Evolutionary conservation across 2,888 invertebrate species (phyloP).

Genomic region (Drosophila merina): DNA sequence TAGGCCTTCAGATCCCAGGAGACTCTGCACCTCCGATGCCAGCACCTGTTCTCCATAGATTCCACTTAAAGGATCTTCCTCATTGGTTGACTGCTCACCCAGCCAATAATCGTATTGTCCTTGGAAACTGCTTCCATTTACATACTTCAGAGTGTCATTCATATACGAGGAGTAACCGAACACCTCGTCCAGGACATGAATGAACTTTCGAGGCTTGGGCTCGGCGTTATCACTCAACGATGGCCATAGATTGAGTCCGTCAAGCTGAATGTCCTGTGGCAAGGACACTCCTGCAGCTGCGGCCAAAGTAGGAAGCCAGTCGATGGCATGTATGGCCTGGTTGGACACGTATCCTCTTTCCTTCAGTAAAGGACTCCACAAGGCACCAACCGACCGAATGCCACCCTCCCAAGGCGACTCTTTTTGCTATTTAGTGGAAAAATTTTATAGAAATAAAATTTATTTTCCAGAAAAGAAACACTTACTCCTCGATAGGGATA

Average conservation of each 20-base stretch:
- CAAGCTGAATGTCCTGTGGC: constrained; percentile 84
- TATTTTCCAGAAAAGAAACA: not conserved
- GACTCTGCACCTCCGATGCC: constrained; percentile 70
- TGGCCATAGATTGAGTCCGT: constrained; percentile 89
- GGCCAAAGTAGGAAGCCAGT: constrained; percentile 92
- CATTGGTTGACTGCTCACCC: constrained; percentile 63
- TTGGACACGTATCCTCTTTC: constrained; percentile 86
- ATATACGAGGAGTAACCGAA: constrained; percentile 82
- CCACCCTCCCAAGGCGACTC: constrained; percentile 94
- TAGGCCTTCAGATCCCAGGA: constrained; percentile 44
- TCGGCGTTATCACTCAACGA: constrained; percentile 85
- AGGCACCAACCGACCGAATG: constrained; percentile 89
- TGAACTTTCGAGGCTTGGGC: constrained; percentile 66
- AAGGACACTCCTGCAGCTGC: constrained; percentile 74
- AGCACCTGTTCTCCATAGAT: constrained; percentile 73
- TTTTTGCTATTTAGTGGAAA: constrained; percentile 86
- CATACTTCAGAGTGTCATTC: constrained; percentile 75
- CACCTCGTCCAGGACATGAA: constrained; percentile 90
- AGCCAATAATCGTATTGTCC: constrained; percentile 80
- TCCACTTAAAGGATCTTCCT: constrained; percentile 65
- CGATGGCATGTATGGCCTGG: constrained; percentile 91
- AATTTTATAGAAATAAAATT: not conserved
- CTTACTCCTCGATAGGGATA: constrained; percentile 91
- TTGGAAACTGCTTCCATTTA: constrained; percentile 77
- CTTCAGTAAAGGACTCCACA: constrained; percentile 88